Evolutionary conservation across 2,113 vertebrate species (phyloP).

Genomic region (Tinamus guttatus): DNA sequence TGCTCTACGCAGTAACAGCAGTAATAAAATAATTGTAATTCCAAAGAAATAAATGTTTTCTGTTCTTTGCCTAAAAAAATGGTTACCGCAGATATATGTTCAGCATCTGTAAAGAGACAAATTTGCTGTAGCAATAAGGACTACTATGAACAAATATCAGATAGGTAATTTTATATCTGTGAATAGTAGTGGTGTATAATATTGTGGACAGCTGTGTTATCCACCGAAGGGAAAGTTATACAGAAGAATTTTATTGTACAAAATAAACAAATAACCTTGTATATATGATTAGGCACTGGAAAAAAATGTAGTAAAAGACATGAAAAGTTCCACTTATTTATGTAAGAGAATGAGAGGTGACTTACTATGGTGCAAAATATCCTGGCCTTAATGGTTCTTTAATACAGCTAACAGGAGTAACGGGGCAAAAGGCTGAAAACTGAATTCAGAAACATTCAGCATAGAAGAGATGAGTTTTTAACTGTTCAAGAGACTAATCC

Average conservation of each 20-base stretch:
- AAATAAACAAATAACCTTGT: neutral
- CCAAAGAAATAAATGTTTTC: neutral
- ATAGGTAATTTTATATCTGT: neutral
- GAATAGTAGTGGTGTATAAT: neutral
- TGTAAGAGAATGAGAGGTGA: neutral
- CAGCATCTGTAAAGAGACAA: neutral
- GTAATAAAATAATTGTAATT: neutral
- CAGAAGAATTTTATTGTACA: neutral
- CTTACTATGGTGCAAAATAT: neutral
- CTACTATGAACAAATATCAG: neutral
- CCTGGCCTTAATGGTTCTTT: neutral
- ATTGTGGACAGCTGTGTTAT: neutral
- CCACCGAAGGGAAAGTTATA: neutral
- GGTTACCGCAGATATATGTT: neutral
- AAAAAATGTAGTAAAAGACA: neutral
- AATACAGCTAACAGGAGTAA: neutral
- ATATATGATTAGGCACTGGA: neutral
- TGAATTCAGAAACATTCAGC: neutral
- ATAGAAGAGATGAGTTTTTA: neutral
- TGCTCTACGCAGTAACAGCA: fast-evolving
- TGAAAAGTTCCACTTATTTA: neutral
- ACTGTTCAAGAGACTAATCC: neutral
- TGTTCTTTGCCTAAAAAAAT: neutral
- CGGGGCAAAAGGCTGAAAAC: neutral
- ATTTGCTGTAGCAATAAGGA: neutral